Conservation (phyloP, 2,797 vertebrate genomes). For the Monodelphis domestica region DNA sequence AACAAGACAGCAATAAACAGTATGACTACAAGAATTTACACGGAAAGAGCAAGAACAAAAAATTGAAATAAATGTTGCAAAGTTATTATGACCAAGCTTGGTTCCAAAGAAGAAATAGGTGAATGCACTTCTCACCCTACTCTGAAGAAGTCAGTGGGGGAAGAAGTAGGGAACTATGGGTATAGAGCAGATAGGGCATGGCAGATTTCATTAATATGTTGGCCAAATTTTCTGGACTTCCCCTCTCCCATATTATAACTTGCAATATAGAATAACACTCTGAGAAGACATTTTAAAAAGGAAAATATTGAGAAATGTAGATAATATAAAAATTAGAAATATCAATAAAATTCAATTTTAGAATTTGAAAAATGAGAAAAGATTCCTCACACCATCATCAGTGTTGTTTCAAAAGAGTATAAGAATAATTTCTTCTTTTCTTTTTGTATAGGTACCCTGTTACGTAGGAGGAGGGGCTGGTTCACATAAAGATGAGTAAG, state of each 20-base stretch:
- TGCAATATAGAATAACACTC: not conserved
- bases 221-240: not conserved
- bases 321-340: not conserved
- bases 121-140: not conserved
- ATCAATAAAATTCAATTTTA: not conserved
- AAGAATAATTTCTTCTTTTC: not conserved
- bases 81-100: not conserved
- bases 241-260: not conserved
- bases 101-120: not conserved
- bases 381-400: not conserved
- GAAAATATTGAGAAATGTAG: not conserved
- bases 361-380: not conserved
- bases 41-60: not conserved
- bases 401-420: not conserved
- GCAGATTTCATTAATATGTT: not conserved
- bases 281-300: not conserved
- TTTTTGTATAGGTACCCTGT: not conserved
- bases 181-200: not conserved
- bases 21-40: not conserved
- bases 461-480: not conserved
- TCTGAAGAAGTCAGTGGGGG: not conserved
- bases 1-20: not conserved
- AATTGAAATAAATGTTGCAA: not conserved
- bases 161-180: not conserved
- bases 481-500: not conserved